Evolutionary conservation across 2,888 invertebrate genomes (phyloP), one percentile per base, ranked within the genome.

Genomic region (Drosophila algonquin): DNA sequence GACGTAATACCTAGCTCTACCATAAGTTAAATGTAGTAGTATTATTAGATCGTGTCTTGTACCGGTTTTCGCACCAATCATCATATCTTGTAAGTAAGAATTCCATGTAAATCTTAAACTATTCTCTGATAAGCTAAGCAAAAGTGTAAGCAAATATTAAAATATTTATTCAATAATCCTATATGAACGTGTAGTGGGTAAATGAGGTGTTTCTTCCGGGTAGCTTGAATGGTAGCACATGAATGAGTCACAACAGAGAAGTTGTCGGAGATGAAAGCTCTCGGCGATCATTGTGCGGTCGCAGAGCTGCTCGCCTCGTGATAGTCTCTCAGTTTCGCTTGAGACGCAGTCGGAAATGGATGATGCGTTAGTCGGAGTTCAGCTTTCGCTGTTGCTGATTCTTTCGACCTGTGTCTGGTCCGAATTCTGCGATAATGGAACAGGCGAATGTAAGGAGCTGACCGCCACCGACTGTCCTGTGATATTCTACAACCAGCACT

Each of bases 391-490:
- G 46, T 1, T 59, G 21, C 12, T 68, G 24, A 10, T 58, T 12
- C 6, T 51, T 10, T 32, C 24, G 9, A 18, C 40, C 44, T 3
- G 44, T 14, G 68, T 60, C 14, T 12, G 45, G 14, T 35, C 69
- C n/a, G 83, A 83, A 9, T 65, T 81, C 8, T 84, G 83, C 40
- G 89, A 84, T 18, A 63, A 73, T 14, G 88, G 83, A 4, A 73
- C 86, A 1, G 83, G 83, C 10, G 83, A 77, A 44, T 84, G 89
- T 57, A 79, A 71, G 56, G 83, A 79, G 24, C 21, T 84, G n/a
- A 73, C 70, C 10, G 54, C 44, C 5, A 61, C 65, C 0, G 84
- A 80, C 18, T 86, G 90, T n/a, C 89, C 89, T 7, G 62, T 73
- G 7, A 68, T 86, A 44, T 89, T 88, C 53, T 68, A 70, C 18